A percentile compares a stretch with the other conserved stretches of the same genome.
These are phyloP conservation scores for Tauraco erythrolophus DNA, from an alignment of 2,113 vertebrate genomes.

Conservation along the genomic window DNA sequence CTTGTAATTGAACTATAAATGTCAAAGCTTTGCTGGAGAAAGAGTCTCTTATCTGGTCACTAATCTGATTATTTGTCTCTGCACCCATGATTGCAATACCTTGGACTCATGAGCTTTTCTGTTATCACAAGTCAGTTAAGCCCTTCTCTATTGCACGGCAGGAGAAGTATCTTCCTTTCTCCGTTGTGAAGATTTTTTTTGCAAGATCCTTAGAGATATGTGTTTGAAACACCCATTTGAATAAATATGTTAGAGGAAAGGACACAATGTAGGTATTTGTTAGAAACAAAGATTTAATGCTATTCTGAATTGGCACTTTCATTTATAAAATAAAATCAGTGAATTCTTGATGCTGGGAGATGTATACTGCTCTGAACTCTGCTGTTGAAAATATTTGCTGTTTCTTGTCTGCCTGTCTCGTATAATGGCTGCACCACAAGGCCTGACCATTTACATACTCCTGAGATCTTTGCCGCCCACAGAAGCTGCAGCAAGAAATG, in stretches of 20 bases:
- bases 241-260: background rate
- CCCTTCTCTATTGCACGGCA: background rate
- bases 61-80: background rate
- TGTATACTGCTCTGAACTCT: background rate
- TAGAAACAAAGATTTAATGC: background rate
- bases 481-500: background rate
- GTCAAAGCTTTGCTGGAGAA: background rate
- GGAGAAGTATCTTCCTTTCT: background rate
- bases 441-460: background rate
- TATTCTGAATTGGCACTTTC: background rate
- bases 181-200: background rate
- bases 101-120: background rate
- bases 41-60: background rate
- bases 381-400: background rate
- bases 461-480: background rate
- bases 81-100: background rate
- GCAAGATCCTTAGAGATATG: background rate
- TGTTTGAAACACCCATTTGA: background rate
- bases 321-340: background rate
- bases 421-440: background rate
- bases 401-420: background rate
- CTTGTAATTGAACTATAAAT: background rate
- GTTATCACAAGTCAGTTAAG: background rate
- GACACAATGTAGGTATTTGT: background rate
- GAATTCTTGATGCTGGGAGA: background rate